A percentile compares a stretch with the other conserved stretches of the same genome.
phyloP scores from a whole-genome alignment of 2,113 vertebrate genomes.

The Sylvia atricapilla region DNA sequence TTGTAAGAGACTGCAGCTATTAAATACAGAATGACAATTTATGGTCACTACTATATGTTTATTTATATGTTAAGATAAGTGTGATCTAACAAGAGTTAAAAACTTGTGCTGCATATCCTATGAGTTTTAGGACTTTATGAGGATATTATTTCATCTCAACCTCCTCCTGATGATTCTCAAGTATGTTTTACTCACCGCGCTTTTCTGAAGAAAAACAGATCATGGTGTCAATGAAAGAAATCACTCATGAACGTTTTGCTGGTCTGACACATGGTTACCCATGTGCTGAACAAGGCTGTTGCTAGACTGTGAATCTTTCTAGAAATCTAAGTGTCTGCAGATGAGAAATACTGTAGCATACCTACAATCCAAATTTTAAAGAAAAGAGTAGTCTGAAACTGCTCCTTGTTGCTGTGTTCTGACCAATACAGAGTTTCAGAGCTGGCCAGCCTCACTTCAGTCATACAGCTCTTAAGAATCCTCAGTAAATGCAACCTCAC shows the following conservation, averaged over 20 bases:
- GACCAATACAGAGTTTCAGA: background rate
- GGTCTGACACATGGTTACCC: background rate
- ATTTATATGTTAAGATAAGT: background rate
- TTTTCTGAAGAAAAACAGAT: background rate
- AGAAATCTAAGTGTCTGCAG: background rate
- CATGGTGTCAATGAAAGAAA: background rate
- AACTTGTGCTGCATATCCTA: background rate
- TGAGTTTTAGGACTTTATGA: background rate
- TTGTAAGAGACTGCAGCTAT: background rate
- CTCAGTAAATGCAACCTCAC: constrained; percentile 30
- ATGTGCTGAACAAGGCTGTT: background rate
- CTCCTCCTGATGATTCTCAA: background rate
- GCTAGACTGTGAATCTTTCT: background rate
- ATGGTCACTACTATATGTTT: background rate
- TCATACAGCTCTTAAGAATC: background rate
- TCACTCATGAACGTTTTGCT: background rate
- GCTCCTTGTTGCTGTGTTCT: background rate
- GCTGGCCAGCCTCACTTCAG: background rate
- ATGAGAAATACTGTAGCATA: background rate
- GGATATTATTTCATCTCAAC: background rate
- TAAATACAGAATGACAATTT: background rate
- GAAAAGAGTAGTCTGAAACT: background rate
- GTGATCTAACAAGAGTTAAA: background rate
- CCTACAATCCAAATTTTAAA: background rate
- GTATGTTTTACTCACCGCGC: background rate